Conservation (phyloP, 2,888 invertebrate genomes). For the Macaria notata region DNA sequence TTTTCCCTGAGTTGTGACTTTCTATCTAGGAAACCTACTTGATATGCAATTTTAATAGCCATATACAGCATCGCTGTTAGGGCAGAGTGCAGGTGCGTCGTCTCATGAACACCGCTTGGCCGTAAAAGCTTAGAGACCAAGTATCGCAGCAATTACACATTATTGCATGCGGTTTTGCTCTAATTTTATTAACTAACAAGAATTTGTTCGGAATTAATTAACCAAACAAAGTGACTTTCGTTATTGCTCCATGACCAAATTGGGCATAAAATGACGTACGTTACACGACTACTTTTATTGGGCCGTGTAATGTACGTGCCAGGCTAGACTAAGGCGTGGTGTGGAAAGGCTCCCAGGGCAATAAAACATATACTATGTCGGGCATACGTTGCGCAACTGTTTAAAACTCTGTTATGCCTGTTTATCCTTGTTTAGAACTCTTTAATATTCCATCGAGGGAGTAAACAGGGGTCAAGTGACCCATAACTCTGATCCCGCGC, state of each 20-base stretch:
- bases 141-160: too few relatives aligned
- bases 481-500: conserved; percentile 60
- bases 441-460: conserved; percentile 65
- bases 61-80: not conserved
- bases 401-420: conserved; percentile 39
- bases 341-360: conserved; percentile 16
- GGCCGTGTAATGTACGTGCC: conserved; percentile 10
- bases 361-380: conserved; percentile 22
- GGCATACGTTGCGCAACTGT: conserved; percentile 29
- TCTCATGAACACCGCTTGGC: too few relatives aligned
- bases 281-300: conserved; percentile 9
- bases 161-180: not conserved
- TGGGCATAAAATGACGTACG: conserved; percentile 1
- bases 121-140: too few relatives aligned
- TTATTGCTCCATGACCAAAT: conserved; percentile 4
- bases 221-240: not conserved
- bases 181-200: not conserved
- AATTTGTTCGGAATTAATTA: conserved; percentile 4
- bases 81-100: too few relatives aligned
- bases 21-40: conserved; percentile 5
- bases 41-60: conserved; percentile 3
- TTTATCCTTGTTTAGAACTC: conserved; percentile 44
- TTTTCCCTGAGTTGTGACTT: conserved; percentile 2
- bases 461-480: conserved; percentile 62
- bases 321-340: conserved; percentile 10